phyloP scores from a whole-genome alignment of 2,888 invertebrate genomes.

The Zhuqinia jingwanae region DNA sequence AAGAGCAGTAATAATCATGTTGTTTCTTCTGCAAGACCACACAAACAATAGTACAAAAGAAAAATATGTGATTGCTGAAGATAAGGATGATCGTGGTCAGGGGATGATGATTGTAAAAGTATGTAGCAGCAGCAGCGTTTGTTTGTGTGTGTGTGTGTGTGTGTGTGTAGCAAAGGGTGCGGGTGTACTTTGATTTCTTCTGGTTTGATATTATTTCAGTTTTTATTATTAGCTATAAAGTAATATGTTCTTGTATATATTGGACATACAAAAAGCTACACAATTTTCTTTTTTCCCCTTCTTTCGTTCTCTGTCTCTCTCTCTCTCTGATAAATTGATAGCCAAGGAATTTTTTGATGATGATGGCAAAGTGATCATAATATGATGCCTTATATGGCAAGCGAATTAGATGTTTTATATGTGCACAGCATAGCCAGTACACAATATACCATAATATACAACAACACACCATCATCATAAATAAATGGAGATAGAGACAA shows the following conservation, averaged over 20 bases:
- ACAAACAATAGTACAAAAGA: not conserved
- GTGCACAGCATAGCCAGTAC: not conserved
- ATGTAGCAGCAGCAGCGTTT: too few species aligned
- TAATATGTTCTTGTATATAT: not conserved
- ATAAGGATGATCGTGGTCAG: not conserved
- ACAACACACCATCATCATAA: constrained; percentile 6
- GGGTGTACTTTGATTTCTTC: not conserved
- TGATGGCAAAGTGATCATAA: not conserved
- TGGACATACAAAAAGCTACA: not conserved
- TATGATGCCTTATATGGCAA: not conserved
- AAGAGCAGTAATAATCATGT: not conserved
- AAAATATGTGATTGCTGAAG: not conserved
- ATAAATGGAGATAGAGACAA: constrained; percentile 3
- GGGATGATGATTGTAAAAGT: too few species aligned
- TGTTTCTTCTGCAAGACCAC: not conserved
- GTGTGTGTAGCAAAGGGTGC: too few species aligned
- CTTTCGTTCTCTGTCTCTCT: not conserved
- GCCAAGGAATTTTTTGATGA: constrained; percentile 29
- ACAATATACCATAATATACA: not conserved
- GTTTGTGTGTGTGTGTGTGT: too few species aligned
- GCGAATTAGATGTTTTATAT: not conserved
- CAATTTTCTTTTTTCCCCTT: not conserved
- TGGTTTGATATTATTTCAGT: not conserved
- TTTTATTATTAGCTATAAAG: not conserved
- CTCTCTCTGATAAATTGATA: constrained; percentile 23